Evolutionary conservation across 2,888 invertebrate species (phyloP).

Genomic region (Dryococelus australis): DNA sequence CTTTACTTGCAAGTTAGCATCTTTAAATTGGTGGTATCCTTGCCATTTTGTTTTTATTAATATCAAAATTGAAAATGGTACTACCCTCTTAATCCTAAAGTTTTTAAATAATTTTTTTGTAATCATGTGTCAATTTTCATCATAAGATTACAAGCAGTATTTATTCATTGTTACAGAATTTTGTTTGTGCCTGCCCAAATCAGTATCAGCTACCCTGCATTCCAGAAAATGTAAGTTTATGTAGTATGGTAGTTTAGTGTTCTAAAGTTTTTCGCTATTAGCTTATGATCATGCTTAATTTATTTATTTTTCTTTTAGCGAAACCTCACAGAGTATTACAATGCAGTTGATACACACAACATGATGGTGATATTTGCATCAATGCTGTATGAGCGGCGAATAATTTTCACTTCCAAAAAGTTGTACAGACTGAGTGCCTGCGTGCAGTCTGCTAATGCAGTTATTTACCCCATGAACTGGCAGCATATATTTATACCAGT

Average conservation of each 20-base stretch:
- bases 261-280: neutral
- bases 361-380: slow-evolving; percentile 97
- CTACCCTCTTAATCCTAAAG: too few relatives aligned
- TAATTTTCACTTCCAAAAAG: slow-evolving; percentile 90
- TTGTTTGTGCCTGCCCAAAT: slow-evolving; percentile 79
- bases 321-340: slow-evolving; percentile 96
- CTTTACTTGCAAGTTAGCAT: too few relatives aligned
- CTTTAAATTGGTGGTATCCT: too few relatives aligned
- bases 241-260: neutral
- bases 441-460: slow-evolving; percentile 91
- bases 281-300: neutral
- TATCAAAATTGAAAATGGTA: too few relatives aligned
- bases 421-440: slow-evolving; percentile 90
- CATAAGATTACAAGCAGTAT: too few relatives aligned
- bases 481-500: slow-evolving; percentile 98
- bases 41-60: too few relatives aligned
- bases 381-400: slow-evolving; percentile 91
- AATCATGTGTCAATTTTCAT: too few relatives aligned
- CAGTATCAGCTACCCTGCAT: slow-evolving; percentile 89
- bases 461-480: slow-evolving; percentile 98
- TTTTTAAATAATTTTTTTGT: too few relatives aligned
- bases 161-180: slow-evolving; percentile 66
- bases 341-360: slow-evolving; percentile 92
- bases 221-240: slow-evolving; percentile 88
- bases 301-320: slow-evolving; percentile 66